Conservation (phyloP, 2,888 invertebrate species). For the Cephus sareptanus region DNA sequence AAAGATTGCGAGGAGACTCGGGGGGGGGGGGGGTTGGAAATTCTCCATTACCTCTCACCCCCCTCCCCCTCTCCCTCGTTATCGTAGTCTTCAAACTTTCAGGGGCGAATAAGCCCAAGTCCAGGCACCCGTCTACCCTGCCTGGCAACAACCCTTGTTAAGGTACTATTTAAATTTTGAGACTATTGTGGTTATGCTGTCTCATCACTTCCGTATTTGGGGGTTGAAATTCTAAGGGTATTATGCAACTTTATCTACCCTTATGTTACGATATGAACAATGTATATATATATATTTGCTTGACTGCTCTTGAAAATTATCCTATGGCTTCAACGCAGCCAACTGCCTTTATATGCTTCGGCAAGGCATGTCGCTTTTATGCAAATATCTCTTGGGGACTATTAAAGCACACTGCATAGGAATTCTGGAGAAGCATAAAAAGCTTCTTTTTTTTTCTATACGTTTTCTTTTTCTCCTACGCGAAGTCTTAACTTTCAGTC, state of each 20-base stretch:
- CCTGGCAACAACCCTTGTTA: slow-evolving; percentile 37
- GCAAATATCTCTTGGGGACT: slow-evolving; percentile 1
- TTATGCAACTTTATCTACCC: too few relatives aligned
- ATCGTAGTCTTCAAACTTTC: slow-evolving; percentile 53
- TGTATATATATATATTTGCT: background rate
- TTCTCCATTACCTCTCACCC: slow-evolving; percentile 21
- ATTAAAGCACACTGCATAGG: slow-evolving; percentile 1
- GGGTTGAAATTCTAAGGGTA: too few relatives aligned
- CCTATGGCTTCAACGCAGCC: background rate
- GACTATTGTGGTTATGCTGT: slow-evolving; percentile 16
- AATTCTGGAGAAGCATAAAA: background rate
- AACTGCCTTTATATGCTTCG: background rate
- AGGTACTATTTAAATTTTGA: slow-evolving; percentile 37
- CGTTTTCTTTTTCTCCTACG: background rate
- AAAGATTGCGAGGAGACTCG: background rate
- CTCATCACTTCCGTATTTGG: background rate
- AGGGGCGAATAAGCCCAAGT: slow-evolving; percentile 11
- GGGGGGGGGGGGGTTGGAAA: background rate
- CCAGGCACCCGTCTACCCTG: background rate
- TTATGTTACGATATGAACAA: too few relatives aligned
- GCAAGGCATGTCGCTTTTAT: background rate
- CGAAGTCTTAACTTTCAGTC: background rate
- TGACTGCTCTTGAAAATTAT: background rate
- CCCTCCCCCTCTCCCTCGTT: slow-evolving; percentile 37
- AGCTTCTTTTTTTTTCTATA: background rate